Conservation (phyloP, 2,113 vertebrate genomes). For the Bungarus multicinctus region DNA sequence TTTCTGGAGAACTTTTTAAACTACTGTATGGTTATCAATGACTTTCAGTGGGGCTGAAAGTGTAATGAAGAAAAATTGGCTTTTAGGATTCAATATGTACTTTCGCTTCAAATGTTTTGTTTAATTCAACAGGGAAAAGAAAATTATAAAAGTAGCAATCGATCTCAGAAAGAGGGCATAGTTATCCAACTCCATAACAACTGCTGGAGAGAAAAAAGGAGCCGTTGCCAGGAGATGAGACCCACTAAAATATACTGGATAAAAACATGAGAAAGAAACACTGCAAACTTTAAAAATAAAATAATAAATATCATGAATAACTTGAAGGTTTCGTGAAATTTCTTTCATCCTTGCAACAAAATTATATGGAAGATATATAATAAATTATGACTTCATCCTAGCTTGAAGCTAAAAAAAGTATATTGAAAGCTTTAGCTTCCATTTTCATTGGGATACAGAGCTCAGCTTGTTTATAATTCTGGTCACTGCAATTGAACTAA, state of each 20-base stretch:
- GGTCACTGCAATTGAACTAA: not conserved
- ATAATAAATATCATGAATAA: not conserved
- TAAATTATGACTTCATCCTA: not conserved
- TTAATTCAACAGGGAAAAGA: not conserved
- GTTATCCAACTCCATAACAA: not conserved
- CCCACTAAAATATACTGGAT: not conserved
- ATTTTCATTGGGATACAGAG: not conserved
- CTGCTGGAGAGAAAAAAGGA: not conserved
- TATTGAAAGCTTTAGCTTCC: not conserved
- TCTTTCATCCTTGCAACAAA: not conserved
- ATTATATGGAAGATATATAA: not conserved
- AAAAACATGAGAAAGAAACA: not conserved
- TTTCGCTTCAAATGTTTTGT: not conserved
- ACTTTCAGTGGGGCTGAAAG: not conserved
- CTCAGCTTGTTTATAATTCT: not conserved
- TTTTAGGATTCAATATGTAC: not conserved
- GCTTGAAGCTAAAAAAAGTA: not conserved
- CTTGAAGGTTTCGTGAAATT: not conserved
- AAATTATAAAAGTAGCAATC: not conserved
- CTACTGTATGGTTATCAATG: not conserved
- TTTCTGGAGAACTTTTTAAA: not conserved
- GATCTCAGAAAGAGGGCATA: not conserved
- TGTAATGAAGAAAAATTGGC: not conserved
- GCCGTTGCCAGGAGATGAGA: constrained; percentile 3
- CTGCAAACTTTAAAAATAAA: not conserved